phyloP scores from a whole-genome alignment of 2,797 vertebrate genomes.

The Ceyx erithaca region DNA sequence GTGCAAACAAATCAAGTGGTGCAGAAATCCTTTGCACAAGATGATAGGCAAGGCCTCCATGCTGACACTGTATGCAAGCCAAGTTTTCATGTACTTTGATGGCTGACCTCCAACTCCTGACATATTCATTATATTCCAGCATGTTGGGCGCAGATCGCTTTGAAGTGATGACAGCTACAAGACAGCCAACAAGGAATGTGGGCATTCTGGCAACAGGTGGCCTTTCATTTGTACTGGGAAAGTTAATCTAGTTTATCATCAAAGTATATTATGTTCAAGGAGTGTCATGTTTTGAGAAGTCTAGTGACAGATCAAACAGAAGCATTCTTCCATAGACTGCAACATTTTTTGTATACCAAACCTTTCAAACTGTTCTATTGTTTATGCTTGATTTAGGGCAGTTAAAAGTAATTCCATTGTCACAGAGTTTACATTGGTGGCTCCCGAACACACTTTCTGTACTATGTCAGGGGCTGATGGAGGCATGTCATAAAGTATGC shows the following conservation, averaged over 20 bases:
- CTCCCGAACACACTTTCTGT: conserved; percentile 58
- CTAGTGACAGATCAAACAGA: conserved; percentile 82
- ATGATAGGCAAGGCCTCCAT: conserved; percentile 83
- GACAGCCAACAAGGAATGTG: conserved; percentile 85
- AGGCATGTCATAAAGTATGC: background rate
- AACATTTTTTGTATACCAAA: conserved; percentile 76
- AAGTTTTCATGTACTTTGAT: conserved; percentile 88
- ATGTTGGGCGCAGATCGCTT: conserved; percentile 83
- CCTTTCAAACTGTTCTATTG: conserved; percentile 75
- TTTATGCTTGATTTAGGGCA: conserved; percentile 76
- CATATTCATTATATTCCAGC: conserved; percentile 89
- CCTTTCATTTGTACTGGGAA: conserved; percentile 84
- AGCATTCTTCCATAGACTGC: conserved; percentile 75
- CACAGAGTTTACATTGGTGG: conserved; percentile 42
- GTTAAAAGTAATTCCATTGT: conserved; percentile 69
- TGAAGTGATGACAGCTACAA: conserved; percentile 88
- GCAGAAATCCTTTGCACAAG: conserved; percentile 84
- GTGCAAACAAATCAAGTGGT: conserved; percentile 87
- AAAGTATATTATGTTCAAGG: conserved; percentile 84
- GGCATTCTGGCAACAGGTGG: conserved; percentile 88
- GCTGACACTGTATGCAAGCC: conserved; percentile 83
- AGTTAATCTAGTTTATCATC: conserved; percentile 89
- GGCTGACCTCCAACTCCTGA: conserved; percentile 89
- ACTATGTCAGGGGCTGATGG: conserved; percentile 48
- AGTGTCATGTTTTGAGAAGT: conserved; percentile 83